Evolutionary conservation across 2,888 invertebrate species (phyloP), one percentile per base, ranked within the genome.

Genomic region (Leucophora obtusa): DNA sequence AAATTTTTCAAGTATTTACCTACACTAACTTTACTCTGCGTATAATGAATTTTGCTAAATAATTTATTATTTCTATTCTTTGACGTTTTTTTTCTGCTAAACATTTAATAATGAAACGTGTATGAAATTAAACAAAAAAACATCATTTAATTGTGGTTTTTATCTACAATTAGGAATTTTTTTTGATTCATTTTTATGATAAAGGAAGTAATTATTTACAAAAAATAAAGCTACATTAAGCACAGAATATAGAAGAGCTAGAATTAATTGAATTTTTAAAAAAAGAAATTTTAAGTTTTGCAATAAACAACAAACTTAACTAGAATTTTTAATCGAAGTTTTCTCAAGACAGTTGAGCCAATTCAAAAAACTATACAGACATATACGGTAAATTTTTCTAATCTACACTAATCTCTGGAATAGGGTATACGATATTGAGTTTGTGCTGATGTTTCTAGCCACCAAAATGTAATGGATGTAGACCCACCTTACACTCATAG

Each of bases 81-180:
- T 17, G 5, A 10, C 11, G 18, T 59, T 59, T 38, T n/a, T 38
- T 59, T 17, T 17, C 24, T 35, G 18, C 60, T 38, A 59, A 53
- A 47, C 17, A 15, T 58, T 28, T 17, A 50, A 58, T 17, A 58
- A 58, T 50, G 51, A 56, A 69, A 58, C 33, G 63, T 65, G 63
- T 50, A 33, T 33, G 35, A 65, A 54, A 15, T 24, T 24, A 3
- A n/a, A 35, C 0, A 0, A 58, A 28, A 56, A 47, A 62, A 56
- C 9, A 56, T 35, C 14, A 43, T 43, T 14, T 14, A 14, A 14
- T 43, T 10, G 1, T 14, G 11, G 11, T 2, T 8, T 18, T 56
- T 24, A 24, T 24, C 2, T 3, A 24, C 2, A 24, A 1, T 28
- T 28, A 28, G 4, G 7, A 28, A 18, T 33, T 15, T 5, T 28